phyloP scores from a whole-genome alignment of 1,140 invertebrate genomes.

The Elysia chlorotica region DNA sequence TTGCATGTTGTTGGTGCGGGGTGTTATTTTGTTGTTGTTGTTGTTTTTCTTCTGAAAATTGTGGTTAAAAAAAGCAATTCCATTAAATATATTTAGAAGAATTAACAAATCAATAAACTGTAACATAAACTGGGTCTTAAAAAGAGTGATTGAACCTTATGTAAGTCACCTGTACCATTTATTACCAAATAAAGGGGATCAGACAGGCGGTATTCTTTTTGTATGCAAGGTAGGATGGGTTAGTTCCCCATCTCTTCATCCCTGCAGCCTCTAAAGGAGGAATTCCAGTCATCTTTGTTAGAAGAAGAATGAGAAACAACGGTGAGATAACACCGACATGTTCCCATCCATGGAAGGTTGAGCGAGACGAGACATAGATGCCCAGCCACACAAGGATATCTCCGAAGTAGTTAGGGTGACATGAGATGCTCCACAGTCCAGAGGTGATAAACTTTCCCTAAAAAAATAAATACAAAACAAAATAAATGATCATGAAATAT shows the following conservation, averaged over 20 bases:
- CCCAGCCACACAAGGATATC: conserved; percentile 94
- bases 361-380: conserved; percentile 71
- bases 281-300: conserved; percentile 56
- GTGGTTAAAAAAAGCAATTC: too few species aligned
- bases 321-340: conserved; percentile 55
- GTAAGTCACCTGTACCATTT: too few species aligned
- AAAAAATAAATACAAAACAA: conserved; percentile 25
- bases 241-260: conserved; percentile 48
- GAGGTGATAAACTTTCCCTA: conserved; percentile 47
- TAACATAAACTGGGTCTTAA: too few species aligned
- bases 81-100: too few species aligned
- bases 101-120: too few species aligned
- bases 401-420: conserved; percentile 95
- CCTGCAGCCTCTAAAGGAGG: conserved; percentile 53
- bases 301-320: conserved; percentile 48
- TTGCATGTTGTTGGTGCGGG: too few species aligned
- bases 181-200: conserved; percentile 53
- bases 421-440: conserved; percentile 84
- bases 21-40: too few species aligned
- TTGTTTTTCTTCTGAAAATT: too few species aligned
- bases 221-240: conserved; percentile 51
- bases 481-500: too few species aligned
- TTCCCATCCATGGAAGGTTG: conserved; percentile 44
- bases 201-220: conserved; percentile 52
- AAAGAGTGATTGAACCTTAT: too few species aligned